phyloP scores from a whole-genome alignment of 1,140 invertebrate genomes.

The Coboldia fuscipes region DNA sequence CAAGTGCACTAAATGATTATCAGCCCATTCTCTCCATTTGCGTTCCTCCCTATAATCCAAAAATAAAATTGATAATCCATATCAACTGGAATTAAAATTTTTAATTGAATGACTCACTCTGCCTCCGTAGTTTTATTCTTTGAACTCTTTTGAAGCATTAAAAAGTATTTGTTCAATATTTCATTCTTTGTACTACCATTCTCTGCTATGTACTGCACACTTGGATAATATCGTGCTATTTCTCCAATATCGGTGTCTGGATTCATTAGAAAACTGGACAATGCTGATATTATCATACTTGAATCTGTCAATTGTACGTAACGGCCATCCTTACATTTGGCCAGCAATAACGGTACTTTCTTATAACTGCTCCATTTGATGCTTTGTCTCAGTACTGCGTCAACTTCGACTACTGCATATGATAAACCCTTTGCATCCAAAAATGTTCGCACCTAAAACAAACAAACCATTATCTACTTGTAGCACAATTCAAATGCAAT shows the following conservation, averaged over 20 bases:
- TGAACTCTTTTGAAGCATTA: constrained; percentile 55
- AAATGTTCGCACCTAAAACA: constrained; percentile 45
- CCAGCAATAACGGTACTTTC: constrained; percentile 89
- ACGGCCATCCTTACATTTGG: constrained; percentile 45
- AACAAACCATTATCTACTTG: not conserved
- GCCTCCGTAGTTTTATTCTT: constrained; percentile 30
- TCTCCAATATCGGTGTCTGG: constrained; percentile 34
- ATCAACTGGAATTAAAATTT: not conserved
- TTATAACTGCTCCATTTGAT: constrained; percentile 87
- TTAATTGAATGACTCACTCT: constrained; percentile 27
- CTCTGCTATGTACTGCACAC: constrained; percentile 42
- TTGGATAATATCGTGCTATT: constrained; percentile 68
- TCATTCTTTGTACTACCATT: constrained; percentile 44
- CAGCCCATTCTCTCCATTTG: constrained; percentile 89
- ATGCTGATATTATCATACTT: constrained; percentile 75
- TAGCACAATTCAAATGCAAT: not conserved
- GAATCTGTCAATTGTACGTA: constrained; percentile 82
- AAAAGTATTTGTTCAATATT: constrained; percentile 85
- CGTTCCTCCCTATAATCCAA: constrained; percentile 55
- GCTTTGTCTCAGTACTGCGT: constrained; percentile 75
- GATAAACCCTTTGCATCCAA: constrained; percentile 86
- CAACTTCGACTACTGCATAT: constrained; percentile 88
- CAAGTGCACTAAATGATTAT: constrained; percentile 72
- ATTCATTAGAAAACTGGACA: constrained; percentile 58
- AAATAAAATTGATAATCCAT: not conserved